Evolutionary conservation across 1,140 invertebrate species (phyloP), one percentile per base, ranked within the genome.

Genomic region (Telenomus remus): DNA sequence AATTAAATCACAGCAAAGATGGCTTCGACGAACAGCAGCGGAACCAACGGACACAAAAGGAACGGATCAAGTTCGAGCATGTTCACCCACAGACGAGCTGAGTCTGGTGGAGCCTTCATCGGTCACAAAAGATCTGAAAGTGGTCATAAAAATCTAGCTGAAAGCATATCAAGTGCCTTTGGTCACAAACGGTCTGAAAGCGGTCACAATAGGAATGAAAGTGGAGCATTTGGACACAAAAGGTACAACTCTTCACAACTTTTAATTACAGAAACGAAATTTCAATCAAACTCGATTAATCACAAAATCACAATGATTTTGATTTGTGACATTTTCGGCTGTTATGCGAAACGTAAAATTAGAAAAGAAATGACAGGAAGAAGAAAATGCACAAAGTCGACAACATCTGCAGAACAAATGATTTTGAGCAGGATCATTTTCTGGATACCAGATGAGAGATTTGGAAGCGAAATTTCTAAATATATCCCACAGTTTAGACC

Each of bases 101-200:
- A 85, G 15, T 86, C 85, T 7, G 85, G 85, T 15, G 84, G 85
- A 60, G 81, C 81, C 44, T 83, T 86, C 39, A 82, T 86, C 46
- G 84, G 81, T 54, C 84, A 86, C 80, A 86, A 86, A 81, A 80
- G 85, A 49, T 79, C 84, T 12, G 85, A 86, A 75, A 81, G 79
- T 61, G 86, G 85, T 44, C 86, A 87, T 72, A 85, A 81, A 68
- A 79, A 85, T 16, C 48, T 73, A 73, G 84, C 85, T 71, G 87
- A 88, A 64, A 87, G 85, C 81, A 87, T 88, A 83, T 86, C 86
- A 76, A 86, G 84, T 83, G 84, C 84, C 80, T 87, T 88, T 80
- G 84, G 85, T 64, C 84, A 87, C 73, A 87, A 85, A 68, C 81
- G 84, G 59, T 81, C 83, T 12, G 86, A 86, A 33, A 85, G 84